Evolutionary conservation across 2,888 invertebrate species (phyloP).

Genomic region (Rosalia funebris): DNA sequence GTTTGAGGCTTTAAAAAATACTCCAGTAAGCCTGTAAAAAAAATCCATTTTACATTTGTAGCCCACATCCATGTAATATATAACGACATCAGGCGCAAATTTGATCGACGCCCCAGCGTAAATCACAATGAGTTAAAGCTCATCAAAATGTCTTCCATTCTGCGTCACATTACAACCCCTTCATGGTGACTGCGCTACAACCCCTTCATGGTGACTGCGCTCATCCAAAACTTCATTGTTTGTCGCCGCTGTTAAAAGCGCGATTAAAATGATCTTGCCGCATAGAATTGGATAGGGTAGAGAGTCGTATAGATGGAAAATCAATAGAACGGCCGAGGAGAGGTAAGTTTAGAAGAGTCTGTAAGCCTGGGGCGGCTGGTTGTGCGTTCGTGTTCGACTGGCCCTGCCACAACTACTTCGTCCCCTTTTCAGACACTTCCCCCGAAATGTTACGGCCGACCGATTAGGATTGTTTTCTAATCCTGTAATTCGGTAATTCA

Average conservation of each 20-base stretch:
- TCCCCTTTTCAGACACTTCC: neutral
- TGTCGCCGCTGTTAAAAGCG: constrained; percentile 32
- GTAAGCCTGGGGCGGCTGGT: constrained; percentile 10
- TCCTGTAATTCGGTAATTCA: too few relatives aligned
- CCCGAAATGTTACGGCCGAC: neutral
- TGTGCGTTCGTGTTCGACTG: constrained; percentile 7
- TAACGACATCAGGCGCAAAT: too few relatives aligned
- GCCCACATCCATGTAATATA: too few relatives aligned
- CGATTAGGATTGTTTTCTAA: too few relatives aligned
- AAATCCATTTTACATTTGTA: too few relatives aligned
- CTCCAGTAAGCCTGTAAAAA: too few relatives aligned
- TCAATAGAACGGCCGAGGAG: constrained; percentile 48
- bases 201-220: constrained; percentile 20
- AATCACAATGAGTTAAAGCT: too few relatives aligned
- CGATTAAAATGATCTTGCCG: constrained; percentile 46
- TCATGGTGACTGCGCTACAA: constrained; percentile 7
- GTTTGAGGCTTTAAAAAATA: too few relatives aligned
- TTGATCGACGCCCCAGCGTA: too few relatives aligned
- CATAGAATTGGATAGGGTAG: constrained; percentile 41
- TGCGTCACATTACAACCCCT: too few relatives aligned
- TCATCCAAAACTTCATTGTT: constrained; percentile 39
- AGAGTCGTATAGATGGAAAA: constrained; percentile 53
- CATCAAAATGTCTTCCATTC: too few relatives aligned
- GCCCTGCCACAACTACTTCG: neutral
- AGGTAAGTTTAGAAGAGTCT: constrained; percentile 29